These are phyloP conservation scores for Tupiocoris notatus DNA, from an alignment of 2,888 invertebrate genomes.

Conservation along the genomic window DNA sequence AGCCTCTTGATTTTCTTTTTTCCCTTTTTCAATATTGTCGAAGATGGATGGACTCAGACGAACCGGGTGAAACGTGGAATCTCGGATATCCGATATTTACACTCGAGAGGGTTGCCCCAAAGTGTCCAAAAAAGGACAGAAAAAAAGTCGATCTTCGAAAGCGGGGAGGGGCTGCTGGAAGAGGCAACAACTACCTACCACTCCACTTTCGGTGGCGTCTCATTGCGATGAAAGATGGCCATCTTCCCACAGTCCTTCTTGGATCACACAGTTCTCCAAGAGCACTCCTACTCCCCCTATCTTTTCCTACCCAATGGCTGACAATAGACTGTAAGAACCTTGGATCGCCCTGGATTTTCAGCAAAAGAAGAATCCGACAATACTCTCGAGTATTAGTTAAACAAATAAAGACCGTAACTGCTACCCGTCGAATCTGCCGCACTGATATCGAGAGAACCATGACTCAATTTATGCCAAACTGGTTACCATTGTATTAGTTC, in stretches of 20 bases:
- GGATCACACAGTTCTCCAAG: neutral
- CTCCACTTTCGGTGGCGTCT: neutral
- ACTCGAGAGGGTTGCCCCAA: slow-evolving; percentile 23
- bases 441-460: too few relatives aligned
- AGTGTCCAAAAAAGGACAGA: slow-evolving; percentile 35
- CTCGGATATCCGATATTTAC: slow-evolving; percentile 33
- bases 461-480: too few relatives aligned
- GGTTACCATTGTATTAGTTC: too few relatives aligned
- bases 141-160: neutral
- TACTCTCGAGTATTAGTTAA: too few relatives aligned
- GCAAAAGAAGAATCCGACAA: too few relatives aligned
- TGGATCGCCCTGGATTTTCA: too few relatives aligned
- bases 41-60: neutral
- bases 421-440: too few relatives aligned
- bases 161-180: neutral
- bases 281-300: neutral
- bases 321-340: neutral
- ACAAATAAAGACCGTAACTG: too few relatives aligned
- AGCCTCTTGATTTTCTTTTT: slow-evolving; percentile 27
- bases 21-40: neutral
- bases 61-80: neutral
- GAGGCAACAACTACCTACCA: slow-evolving; percentile 14
- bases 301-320: neutral
- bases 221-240: slow-evolving; percentile 38
- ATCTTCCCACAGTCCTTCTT: slow-evolving; percentile 30